Conservation (phyloP, 2,113 vertebrate genomes). For the Galbula dea region DNA sequence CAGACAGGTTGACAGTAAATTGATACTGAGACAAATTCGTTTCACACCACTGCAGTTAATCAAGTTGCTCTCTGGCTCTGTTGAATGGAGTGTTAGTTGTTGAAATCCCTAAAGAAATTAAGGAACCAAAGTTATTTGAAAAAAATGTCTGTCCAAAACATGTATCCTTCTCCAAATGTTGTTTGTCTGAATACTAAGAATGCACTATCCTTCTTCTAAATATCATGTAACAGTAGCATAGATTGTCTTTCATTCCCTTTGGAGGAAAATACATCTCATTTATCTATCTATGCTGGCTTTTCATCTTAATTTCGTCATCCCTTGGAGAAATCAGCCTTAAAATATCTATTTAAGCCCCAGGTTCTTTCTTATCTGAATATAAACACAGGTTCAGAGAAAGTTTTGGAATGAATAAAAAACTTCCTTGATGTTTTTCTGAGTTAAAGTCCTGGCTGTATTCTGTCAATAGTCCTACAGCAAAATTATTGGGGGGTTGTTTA, state of each 20-base stretch:
- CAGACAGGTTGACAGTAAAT: conserved; percentile 56
- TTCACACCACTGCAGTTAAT: conserved; percentile 46
- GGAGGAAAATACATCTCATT: conserved; percentile 18
- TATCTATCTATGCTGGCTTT: not conserved
- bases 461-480: not conserved
- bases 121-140: conserved; percentile 44
- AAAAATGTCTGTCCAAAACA: conserved; percentile 31
- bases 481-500: not conserved
- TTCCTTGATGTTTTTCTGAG: not conserved
- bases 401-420: not conserved
- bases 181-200: conserved; percentile 50
- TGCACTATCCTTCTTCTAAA: conserved; percentile 28
- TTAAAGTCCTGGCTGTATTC: not conserved
- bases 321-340: conserved; percentile 28
- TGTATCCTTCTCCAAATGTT: conserved; percentile 37
- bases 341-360: not conserved
- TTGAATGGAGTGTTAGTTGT: conserved; percentile 6
- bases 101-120: conserved; percentile 58
- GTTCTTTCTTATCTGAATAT: not conserved
- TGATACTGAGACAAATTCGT: conserved; percentile 55
- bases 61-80: conserved; percentile 29
- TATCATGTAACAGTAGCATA: not conserved
- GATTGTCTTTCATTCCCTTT: conserved; percentile 11
- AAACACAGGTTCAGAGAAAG: not conserved
- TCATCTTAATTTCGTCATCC: conserved; percentile 55